phyloP scores from a whole-genome alignment of 2,888 invertebrate species.

The Apoda limacodes region DNA sequence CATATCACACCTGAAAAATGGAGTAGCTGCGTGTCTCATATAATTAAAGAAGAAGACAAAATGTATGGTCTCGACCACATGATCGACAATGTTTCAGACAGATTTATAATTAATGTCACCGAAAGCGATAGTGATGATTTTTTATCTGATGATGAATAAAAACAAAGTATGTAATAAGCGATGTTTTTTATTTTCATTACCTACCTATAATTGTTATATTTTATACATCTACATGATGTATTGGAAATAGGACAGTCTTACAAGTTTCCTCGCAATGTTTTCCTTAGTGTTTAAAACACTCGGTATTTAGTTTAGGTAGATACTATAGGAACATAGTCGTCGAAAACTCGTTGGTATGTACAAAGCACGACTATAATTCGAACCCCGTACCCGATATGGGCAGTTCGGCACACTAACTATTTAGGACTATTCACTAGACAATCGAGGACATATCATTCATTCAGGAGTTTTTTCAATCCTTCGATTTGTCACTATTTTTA shows the following conservation, averaged over 20 bases:
- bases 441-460: no score
- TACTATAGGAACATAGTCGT: constrained; percentile 11
- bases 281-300: constrained; percentile 13
- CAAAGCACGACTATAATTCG: no score
- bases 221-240: no score
- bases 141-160: no score
- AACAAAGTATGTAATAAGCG: no score
- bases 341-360: constrained; percentile 17
- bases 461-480: no score
- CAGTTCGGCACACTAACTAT: constrained; percentile 15
- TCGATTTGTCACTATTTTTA: no score
- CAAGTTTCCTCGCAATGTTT: constrained; percentile 12
- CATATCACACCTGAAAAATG: constrained; percentile 14
- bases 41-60: constrained; percentile 18
- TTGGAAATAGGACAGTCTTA: no score
- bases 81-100: constrained; percentile 13
- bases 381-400: no score
- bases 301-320: constrained; percentile 14
- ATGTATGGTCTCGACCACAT: constrained; percentile 14
- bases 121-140: no score
- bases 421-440: constrained; percentile 18
- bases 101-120: constrained; percentile 12
- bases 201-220: no score
- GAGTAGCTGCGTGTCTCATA: constrained; percentile 15
- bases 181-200: no score